phyloP scores from a whole-genome alignment of 2,113 vertebrate species.

The Sclerurus mexicanus region DNA sequence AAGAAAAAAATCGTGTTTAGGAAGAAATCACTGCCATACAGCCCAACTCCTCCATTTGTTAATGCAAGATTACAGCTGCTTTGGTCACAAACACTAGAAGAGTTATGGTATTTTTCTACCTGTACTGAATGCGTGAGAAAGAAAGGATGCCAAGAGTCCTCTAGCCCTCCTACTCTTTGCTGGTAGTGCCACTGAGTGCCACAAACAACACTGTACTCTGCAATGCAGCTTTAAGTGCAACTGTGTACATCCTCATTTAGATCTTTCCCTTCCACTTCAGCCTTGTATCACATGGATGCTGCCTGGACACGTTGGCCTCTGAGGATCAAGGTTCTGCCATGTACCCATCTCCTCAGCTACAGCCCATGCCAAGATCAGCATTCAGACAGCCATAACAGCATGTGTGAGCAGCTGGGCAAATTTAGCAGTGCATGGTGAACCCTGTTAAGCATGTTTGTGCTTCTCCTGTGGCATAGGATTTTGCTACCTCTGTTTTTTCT shows the following conservation, averaged over 20 bases:
- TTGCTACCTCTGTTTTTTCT: not conserved
- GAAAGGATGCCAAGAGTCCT: not conserved
- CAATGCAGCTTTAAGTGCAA: not conserved
- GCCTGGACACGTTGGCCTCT: not conserved
- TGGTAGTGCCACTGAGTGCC: not conserved
- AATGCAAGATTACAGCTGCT: not conserved
- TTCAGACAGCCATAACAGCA: not conserved
- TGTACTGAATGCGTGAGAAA: not conserved
- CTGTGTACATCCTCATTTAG: not conserved
- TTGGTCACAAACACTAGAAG: not conserved
- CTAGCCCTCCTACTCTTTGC: not conserved
- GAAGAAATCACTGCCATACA: not conserved
- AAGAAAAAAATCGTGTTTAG: not conserved
- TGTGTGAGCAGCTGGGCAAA: not conserved
- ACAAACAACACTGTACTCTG: not conserved
- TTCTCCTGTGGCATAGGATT: not conserved
- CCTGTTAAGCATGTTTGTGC: not conserved
- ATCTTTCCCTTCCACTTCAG: not conserved
- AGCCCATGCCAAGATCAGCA: not conserved
- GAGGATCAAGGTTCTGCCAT: not conserved
- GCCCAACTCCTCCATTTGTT: not conserved
- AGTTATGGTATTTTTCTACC: not conserved
- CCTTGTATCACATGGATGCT: not conserved
- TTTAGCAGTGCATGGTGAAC: not conserved
- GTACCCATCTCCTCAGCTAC: not conserved